These are phyloP conservation scores for Euglossa dilemma DNA, from an alignment of 1,140 invertebrate species.

Conservation along the genomic window DNA sequence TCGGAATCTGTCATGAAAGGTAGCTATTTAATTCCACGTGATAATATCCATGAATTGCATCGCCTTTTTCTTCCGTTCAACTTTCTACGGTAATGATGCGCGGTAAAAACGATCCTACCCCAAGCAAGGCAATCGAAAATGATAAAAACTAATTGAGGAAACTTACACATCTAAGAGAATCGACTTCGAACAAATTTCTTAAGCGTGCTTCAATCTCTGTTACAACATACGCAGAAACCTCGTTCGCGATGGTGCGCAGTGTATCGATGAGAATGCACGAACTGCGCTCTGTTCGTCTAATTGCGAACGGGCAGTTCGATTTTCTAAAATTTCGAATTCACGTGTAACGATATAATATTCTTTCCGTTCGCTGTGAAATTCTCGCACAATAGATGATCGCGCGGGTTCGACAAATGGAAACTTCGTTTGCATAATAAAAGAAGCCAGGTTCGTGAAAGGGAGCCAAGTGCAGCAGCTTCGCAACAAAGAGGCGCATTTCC, in stretches of 20 bases:
- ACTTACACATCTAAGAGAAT: background rate
- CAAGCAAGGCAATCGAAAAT: background rate
- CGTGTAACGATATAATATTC: background rate
- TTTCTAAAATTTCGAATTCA: background rate
- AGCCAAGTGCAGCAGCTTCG: conserved; percentile 20
- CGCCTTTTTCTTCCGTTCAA: conserved; percentile 52
- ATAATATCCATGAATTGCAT: conserved; percentile 24
- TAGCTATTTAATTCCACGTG: conserved; percentile 7
- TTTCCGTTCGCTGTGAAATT: background rate
- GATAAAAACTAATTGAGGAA: background rate
- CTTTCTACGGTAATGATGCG: conserved; percentile 61
- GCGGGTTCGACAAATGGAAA: conserved; percentile 35
- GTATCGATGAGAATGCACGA: background rate
- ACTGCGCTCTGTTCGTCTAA: background rate
- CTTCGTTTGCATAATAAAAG: conserved; percentile 43
- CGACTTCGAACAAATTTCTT: too few species aligned
- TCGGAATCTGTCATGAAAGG: background rate
- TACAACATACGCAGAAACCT: too few species aligned
- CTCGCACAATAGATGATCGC: conserved; percentile 2
- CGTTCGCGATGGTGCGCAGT: background rate
- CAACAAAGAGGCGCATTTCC: background rate
- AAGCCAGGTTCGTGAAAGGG: conserved; percentile 27
- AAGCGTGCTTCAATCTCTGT: background rate
- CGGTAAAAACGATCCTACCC: conserved; percentile 6
- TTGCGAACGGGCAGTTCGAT: background rate